These are phyloP conservation scores for Halcyon smyrnensis DNA, from an alignment of 2,797 vertebrate genomes.

Conservation along the genomic window DNA sequence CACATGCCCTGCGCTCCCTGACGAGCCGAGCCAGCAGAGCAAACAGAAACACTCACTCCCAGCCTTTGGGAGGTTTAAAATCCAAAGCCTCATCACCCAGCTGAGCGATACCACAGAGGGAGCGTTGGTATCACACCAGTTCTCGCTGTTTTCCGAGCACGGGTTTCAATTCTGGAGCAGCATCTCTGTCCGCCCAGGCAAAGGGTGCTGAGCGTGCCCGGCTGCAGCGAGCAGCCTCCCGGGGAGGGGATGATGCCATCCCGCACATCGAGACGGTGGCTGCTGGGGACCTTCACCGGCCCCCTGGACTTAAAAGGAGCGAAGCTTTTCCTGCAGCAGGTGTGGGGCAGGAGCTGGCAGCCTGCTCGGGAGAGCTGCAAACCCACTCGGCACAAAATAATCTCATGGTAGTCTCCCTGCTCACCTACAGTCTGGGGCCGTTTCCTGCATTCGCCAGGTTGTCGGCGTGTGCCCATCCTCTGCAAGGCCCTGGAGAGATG, in stretches of 20 bases:
- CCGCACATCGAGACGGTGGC: constrained; percentile 50
- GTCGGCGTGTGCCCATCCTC: neutral
- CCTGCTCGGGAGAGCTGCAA: neutral
- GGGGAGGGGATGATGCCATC: neutral
- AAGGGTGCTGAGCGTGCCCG: neutral
- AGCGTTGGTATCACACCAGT: rapidly evolving
- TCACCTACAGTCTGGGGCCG: neutral
- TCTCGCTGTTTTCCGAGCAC: neutral
- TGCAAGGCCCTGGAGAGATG: neutral
- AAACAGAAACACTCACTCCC: neutral
- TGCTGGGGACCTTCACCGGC: neutral
- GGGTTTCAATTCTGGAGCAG: neutral
- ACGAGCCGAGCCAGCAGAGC: neutral
- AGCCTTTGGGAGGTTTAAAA: neutral
- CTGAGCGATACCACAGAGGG: neutral
- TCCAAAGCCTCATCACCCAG: neutral
- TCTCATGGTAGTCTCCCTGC: neutral
- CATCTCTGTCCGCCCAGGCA: rapidly evolving
- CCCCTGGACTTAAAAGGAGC: constrained; percentile 70
- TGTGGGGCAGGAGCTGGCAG: neutral
- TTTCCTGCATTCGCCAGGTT: neutral
- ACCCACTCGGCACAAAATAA: neutral
- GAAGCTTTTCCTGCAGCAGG: neutral
- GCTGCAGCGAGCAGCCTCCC: neutral
- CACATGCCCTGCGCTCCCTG: neutral